Evolutionary conservation across 2,888 invertebrate species (phyloP), one percentile per base, ranked within the genome.

Genomic region (Teinopalpus imperialis): DNA sequence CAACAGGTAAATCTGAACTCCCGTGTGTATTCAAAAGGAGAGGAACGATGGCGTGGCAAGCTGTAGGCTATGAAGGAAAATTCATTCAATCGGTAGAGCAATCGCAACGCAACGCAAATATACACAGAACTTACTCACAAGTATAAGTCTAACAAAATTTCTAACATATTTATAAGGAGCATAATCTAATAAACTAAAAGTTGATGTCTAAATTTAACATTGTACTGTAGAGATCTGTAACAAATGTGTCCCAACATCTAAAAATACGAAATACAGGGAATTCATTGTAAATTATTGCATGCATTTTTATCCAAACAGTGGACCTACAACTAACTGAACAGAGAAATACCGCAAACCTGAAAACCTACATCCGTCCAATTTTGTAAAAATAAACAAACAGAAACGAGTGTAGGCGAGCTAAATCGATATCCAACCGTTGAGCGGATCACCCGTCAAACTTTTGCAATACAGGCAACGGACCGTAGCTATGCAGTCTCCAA

Each of bases 301-400:
- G 62, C 58, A 65, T 63, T 72, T 70, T 68, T 64, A 71, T 66
- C 68, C 62, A 62, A 58, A 57, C 68, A 66, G 69, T 70, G 69
- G 70, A 72, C 75, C 70, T 67, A 72, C 71, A 69, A 63, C 67
- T 61, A 66, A 69, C 67, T 70, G 75, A 68, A 68, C 72, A 67
- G 69, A 61, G 64, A 72, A 69, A 68, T 69, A 79, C 83, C 85
- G 74, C 85, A 83, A 81, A 81, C 83, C 81, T 74, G 68, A 82
- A 85, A 85, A 83, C 82, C 82, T 82, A 83, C 81, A 83, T 80
- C 72, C 70, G 71, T 70, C 64, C 66, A 69, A 78, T 76, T 78
- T 73, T 51, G 57, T 60, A 66, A 81, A 82, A 85, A 85, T 69
- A 81, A 81, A 82, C 74, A 74, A 78, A 66, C 61, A 59, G 57